phyloP scores from a whole-genome alignment of 1,140 invertebrate genomes.

The Drosophila sulfurigaster region DNA sequence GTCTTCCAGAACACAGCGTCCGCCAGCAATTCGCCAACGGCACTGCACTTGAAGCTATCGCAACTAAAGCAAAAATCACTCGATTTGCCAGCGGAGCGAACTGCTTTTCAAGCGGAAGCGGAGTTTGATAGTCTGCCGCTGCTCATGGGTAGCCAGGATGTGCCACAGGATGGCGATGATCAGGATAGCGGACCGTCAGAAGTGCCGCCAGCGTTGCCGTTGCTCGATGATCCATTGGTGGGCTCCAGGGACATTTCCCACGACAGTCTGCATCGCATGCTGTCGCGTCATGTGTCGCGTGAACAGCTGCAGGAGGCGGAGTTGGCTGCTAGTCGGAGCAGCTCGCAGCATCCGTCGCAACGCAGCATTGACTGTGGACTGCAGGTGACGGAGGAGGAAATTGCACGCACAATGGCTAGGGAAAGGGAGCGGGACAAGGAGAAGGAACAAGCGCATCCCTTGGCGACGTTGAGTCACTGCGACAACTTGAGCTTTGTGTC shows the following conservation, averaged over 20 bases:
- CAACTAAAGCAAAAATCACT: slow-evolving; percentile 81
- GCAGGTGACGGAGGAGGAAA: slow-evolving; percentile 96
- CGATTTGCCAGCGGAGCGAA: slow-evolving; percentile 66
- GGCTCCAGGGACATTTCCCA: slow-evolving; percentile 92
- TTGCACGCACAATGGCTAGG: slow-evolving; percentile 93
- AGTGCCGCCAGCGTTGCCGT: slow-evolving; percentile 90
- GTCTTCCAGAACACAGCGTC: slow-evolving; percentile 86
- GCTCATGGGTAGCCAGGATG: slow-evolving; percentile 26
- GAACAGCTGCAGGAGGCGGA: slow-evolving; percentile 85
- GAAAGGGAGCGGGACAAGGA: slow-evolving; percentile 87
- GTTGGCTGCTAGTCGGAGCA: slow-evolving; percentile 60
- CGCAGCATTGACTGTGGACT: slow-evolving; percentile 86
- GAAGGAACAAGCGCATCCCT: slow-evolving; percentile 90
- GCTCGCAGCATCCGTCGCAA: slow-evolving; percentile 85
- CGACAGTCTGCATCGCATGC: slow-evolving; percentile 90
- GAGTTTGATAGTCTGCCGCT: slow-evolving; percentile 53
- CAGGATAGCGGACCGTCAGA: slow-evolving; percentile 90
- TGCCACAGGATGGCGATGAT: slow-evolving; percentile 86
- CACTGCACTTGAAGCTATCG: slow-evolving; percentile 75
- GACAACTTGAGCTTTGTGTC: slow-evolving; percentile 94
- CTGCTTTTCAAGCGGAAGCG: slow-evolving; percentile 50
- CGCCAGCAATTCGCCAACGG: slow-evolving; percentile 67
- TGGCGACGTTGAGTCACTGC: slow-evolving; percentile 94
- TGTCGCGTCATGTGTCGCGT: slow-evolving; percentile 85
- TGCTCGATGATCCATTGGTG: slow-evolving; percentile 91